Evolutionary conservation across 1,140 invertebrate species (phyloP), one percentile per base, ranked within the genome.

Genomic region (Heliconius eleuchia): DNA sequence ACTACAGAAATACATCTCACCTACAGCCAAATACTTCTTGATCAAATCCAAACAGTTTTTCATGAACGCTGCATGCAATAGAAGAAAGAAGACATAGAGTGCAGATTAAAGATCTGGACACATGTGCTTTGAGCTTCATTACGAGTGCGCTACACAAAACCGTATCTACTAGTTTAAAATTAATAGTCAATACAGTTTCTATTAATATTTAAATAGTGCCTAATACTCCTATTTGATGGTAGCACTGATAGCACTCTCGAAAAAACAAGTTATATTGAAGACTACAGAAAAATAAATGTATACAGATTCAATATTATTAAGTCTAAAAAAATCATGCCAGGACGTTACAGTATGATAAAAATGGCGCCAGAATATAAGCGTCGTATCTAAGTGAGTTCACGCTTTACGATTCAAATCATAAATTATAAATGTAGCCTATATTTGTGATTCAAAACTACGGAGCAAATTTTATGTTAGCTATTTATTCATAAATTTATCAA

Each of bases 31-130:
- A 97, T 85, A 96, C 96, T 92, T 96, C 96, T 94, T 96, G 96
- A 88, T 96, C 96, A 92, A 96, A 95, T 95, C 96, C 96, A 95
- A 97, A 97, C 84, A 97, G 95, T 94, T 96, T 96, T 93, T 97
- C 96, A 95, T 96, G 96, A 93, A 96, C 96, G 96, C 96, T 97
- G 96, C 96, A 96, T 96, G 96, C 96, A 96, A 94, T 90, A 89
- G 87, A 94, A 92, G 87, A 92, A 81, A 88, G 88, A 86, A 89
- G 82, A 89, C 80, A 90, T 89, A 93, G 91, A 92, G 92, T 93
- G 92, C 92, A 89, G 84, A 89, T 87, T 85, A 85, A 76, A 84
- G 74, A 71, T 66, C 72, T 76, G 76, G 66, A 75, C 27, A 75
- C 74, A 52, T 8, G 78, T 79, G 78, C 73, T 55, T 46, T 66